These are phyloP conservation scores for Isichthys henryi DNA, from an alignment of 2,113 vertebrate species.

Conservation along the genomic window DNA sequence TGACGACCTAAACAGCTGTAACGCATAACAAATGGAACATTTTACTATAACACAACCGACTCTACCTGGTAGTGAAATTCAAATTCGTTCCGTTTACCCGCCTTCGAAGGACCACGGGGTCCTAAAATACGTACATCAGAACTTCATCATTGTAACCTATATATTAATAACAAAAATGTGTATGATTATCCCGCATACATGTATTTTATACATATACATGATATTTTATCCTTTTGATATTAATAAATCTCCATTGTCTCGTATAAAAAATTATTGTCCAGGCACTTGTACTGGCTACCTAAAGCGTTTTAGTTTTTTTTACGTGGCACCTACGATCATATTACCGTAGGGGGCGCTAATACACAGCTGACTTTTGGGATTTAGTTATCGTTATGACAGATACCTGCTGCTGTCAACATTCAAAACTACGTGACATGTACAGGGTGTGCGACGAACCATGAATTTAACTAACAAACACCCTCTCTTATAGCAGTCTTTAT, in stretches of 20 bases:
- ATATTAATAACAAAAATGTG: background rate
- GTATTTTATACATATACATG: background rate
- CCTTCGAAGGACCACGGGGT: background rate
- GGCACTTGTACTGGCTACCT: background rate
- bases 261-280: background rate
- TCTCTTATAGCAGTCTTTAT: background rate
- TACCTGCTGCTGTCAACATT: background rate
- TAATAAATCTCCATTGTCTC: background rate
- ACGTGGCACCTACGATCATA: background rate
- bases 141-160: background rate
- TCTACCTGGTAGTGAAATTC: constrained; percentile 6
- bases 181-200: background rate
- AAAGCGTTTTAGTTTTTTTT: background rate
- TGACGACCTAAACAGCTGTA: background rate
- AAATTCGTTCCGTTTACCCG: background rate
- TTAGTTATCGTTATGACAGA: background rate
- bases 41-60: background rate
- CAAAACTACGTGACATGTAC: background rate
- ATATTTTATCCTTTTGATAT: background rate
- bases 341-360: background rate
- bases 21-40: background rate
- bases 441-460: background rate
- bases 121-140: background rate
- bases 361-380: background rate
- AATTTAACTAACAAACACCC: background rate